Evolutionary conservation across 2,888 invertebrate species (phyloP).

Genomic region (Pachymerium ferrugineum): DNA sequence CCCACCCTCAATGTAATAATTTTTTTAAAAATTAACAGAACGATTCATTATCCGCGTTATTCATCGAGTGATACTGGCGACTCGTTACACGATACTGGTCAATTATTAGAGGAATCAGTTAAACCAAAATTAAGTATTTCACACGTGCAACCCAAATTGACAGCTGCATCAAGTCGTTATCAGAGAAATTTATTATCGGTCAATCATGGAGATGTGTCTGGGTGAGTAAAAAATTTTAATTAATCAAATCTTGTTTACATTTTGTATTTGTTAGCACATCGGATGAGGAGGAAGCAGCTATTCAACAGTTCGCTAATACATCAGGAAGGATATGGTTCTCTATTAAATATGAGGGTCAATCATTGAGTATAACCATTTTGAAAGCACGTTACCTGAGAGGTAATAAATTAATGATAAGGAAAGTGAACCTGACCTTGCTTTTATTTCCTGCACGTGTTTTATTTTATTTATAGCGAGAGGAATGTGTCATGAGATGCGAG

Average conservation of each 20-base stretch:
- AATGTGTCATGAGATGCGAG: conserved; percentile 33
- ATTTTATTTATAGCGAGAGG: conserved; percentile 30
- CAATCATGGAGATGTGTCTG: not conserved
- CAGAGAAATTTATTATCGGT: not conserved
- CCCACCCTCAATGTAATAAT: too few relatives aligned
- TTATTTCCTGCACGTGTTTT: not conserved
- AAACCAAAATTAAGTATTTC: not conserved
- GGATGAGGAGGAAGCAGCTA: not conserved
- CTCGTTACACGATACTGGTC: not conserved
- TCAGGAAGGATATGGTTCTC: not conserved
- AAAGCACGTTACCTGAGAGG: conserved; percentile 4
- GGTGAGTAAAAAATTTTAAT: not conserved
- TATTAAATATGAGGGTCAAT: not conserved
- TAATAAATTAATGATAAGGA: not conserved
- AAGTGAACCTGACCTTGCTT: not conserved
- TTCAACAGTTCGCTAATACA: not conserved
- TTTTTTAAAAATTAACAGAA: too few relatives aligned
- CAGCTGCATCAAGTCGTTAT: not conserved
- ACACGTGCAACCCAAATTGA: not conserved
- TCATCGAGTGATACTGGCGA: not conserved
- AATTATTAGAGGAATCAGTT: not conserved
- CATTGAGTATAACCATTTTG: not conserved
- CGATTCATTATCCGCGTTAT: too few relatives aligned
- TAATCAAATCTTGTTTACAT: not conserved
- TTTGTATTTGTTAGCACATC: not conserved